These are phyloP conservation scores for Stylophora pistillata DNA, from an alignment of 64 coral and sea anemone genomes.

Conservation along the genomic window DNA sequence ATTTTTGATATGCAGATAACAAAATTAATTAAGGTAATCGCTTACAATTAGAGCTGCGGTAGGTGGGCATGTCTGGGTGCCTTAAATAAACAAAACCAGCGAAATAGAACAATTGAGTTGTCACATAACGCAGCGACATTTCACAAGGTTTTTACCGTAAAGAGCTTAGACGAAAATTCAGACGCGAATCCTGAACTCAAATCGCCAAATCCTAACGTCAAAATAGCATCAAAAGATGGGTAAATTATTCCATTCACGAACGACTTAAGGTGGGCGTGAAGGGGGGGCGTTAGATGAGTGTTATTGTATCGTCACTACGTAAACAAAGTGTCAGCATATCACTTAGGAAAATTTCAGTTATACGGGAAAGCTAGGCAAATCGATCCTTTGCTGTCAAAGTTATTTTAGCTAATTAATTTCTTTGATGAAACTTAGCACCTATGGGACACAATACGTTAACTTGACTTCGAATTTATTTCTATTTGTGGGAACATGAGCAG, in stretches of 20 bases:
- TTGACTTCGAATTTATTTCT: not conserved
- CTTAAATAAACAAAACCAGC: slow-evolving; percentile 29
- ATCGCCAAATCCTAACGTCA: not conserved
- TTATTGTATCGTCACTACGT: slow-evolving; percentile 54
- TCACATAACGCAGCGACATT: slow-evolving; percentile 1
- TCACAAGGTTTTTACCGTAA: not conserved
- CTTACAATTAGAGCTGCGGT: slow-evolving; percentile 67
- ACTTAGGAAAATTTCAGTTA: slow-evolving; percentile 25
- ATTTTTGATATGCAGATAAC: slow-evolving; percentile 50
- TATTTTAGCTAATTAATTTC: not conserved
- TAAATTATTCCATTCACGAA: slow-evolving; percentile 9
- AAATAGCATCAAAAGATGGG: not conserved
- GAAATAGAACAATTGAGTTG: slow-evolving; percentile 28
- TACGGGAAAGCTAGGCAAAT: slow-evolving; percentile 1
- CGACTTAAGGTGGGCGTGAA: slow-evolving; percentile 41
- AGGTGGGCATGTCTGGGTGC: slow-evolving; percentile 60
- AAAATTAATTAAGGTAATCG: slow-evolving; percentile 79
- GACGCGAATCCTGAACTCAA: not conserved
- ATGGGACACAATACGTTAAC: not conserved
- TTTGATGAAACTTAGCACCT: not conserved
- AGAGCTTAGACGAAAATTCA: not conserved
- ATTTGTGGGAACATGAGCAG: not conserved
- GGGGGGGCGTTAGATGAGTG: not conserved
- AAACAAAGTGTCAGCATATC: slow-evolving; percentile 69
- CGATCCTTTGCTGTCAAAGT: not conserved